Evolutionary conservation across 2,888 invertebrate species (phyloP).

Genomic region (Sialis fuliginosa): DNA sequence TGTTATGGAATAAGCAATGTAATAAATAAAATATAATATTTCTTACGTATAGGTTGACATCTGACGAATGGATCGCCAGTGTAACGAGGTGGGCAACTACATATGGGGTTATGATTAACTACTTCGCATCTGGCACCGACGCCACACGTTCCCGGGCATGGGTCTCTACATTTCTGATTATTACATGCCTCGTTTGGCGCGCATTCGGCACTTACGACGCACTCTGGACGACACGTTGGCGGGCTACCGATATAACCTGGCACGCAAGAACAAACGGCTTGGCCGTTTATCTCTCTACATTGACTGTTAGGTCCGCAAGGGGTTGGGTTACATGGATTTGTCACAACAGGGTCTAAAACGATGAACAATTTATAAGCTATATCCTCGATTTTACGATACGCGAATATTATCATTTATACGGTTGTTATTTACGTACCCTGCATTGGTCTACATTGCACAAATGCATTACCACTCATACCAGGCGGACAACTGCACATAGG

Average conservation of each 20-base stretch:
- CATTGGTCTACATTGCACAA: conserved; percentile 39
- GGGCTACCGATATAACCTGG: conserved; percentile 54
- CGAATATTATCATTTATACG: conserved; percentile 17
- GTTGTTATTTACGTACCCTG: conserved; percentile 16
- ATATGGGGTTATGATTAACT: conserved; percentile 51
- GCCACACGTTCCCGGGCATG: conserved; percentile 53
- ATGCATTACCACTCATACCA: conserved; percentile 50
- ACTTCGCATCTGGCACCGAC: conserved; percentile 47
- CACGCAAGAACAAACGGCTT: conserved; percentile 46
- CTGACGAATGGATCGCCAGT: conserved; percentile 54
- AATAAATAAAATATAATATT: background rate
- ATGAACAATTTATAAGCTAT: conserved; percentile 5
- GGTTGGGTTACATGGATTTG: conserved; percentile 38
- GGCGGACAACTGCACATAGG: conserved; percentile 42
- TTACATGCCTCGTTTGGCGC: conserved; percentile 43
- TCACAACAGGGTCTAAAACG: conserved; percentile 20
- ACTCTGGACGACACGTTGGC: conserved; percentile 47
- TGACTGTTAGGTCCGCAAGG: conserved; percentile 43
- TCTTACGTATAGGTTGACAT: conserved; percentile 36
- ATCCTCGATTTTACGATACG: too few species aligned
- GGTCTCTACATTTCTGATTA: conserved; percentile 48
- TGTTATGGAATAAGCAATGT: too few species aligned
- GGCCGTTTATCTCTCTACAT: conserved; percentile 28
- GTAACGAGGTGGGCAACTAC: conserved; percentile 44
- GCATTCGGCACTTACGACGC: conserved; percentile 52